Evolutionary conservation across 2,113 vertebrate species (phyloP).

Genomic region (Mirza zaza): DNA sequence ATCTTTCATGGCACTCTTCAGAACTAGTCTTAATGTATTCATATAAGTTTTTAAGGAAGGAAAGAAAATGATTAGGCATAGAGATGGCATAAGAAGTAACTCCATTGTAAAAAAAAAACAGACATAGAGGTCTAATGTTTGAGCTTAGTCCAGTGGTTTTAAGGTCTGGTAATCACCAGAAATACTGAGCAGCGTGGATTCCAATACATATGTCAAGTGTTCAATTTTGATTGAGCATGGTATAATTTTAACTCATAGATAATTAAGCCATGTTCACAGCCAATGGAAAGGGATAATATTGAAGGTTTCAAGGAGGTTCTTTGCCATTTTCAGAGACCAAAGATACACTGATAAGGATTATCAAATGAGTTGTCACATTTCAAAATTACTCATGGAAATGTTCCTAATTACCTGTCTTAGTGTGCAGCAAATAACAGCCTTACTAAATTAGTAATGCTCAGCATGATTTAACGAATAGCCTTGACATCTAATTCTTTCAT

Average conservation of each 20-base stretch:
- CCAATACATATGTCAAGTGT: not conserved
- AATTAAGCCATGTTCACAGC: not conserved
- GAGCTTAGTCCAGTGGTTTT: not conserved
- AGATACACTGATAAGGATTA: conserved; percentile 23
- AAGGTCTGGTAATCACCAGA: not conserved
- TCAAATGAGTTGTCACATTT: conserved; percentile 58
- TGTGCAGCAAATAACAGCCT: conserved; percentile 53
- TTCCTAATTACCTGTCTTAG: conserved; percentile 62
- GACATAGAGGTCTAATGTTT: not conserved
- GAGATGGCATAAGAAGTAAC: not conserved
- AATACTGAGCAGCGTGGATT: not conserved
- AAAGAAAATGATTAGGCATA: not conserved
- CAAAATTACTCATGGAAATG: conserved; percentile 52
- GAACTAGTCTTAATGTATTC: not conserved
- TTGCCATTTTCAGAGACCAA: not conserved
- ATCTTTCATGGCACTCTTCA: not conserved
- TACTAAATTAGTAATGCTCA: conserved; percentile 67
- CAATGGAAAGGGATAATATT: not conserved
- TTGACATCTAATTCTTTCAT: conserved; percentile 66
- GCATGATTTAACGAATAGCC: conserved; percentile 54
- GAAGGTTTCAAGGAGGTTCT: not conserved
- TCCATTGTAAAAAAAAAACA: not conserved
- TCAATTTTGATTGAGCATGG: conserved; percentile 9
- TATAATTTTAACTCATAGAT: not conserved
- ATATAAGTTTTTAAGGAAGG: not conserved